A percentile compares a stretch with the other conserved stretches of the same genome.
Evolutionary conservation across 2,797 vertebrate species (phyloP).

Genomic region (Cygnus olor): DNA sequence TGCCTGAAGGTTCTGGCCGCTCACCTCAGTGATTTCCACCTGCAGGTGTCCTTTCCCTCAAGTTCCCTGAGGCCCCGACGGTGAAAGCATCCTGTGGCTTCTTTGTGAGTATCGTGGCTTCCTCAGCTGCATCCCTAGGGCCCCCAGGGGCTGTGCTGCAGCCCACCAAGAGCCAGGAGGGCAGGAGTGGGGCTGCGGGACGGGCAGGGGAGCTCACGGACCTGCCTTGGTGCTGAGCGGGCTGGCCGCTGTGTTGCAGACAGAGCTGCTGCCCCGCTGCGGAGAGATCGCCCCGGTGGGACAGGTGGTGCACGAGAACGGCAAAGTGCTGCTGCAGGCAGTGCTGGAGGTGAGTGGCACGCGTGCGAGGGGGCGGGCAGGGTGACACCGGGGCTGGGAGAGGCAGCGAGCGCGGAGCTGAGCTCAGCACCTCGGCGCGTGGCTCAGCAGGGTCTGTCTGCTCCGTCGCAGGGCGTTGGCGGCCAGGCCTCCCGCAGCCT

Average conservation of each 20-base stretch:
- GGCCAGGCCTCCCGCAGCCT: conserved; percentile 94
- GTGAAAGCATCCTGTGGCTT: conserved; percentile 97
- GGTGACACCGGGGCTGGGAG: background rate
- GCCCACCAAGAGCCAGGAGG: background rate
- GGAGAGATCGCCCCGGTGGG: conserved; percentile 90
- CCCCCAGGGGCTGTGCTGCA: background rate
- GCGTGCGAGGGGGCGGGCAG: background rate
- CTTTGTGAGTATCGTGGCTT: conserved; percentile 89
- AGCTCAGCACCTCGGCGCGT: background rate
- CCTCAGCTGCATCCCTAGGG: too few relatives aligned
- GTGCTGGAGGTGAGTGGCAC: conserved; percentile 89
- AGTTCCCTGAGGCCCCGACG: conserved; percentile 97
- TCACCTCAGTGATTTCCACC: conserved; percentile 49
- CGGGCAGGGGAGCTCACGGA: background rate
- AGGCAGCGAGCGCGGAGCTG: background rate
- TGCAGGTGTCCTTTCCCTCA: conserved; percentile 94
- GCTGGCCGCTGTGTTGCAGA: conserved; percentile 79
- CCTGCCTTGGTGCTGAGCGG: background rate
- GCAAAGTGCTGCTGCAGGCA: conserved; percentile 91
- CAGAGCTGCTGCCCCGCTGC: conserved; percentile 93
- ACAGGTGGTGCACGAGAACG: conserved; percentile 91
- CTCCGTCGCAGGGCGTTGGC: conserved; percentile 86
- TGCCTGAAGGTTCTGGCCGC: background rate
- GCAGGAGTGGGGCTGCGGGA: background rate
- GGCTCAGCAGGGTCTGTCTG: background rate